Conservation (phyloP, 2,888 invertebrate genomes). For the Notocelia uddmanniana region DNA sequence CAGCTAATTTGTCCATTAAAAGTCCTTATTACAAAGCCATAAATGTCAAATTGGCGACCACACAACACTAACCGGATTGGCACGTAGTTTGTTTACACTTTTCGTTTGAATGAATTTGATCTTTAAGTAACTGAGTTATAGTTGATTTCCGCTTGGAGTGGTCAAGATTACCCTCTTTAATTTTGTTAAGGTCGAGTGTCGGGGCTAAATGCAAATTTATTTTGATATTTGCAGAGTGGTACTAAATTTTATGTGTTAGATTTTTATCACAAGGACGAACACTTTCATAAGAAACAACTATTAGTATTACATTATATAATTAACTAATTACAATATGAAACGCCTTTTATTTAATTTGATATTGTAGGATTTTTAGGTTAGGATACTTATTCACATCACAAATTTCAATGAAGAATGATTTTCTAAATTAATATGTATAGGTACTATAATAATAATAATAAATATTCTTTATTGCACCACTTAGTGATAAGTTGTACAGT, state of each 20-base stretch:
- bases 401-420: too few relatives aligned
- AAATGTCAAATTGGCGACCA: conserved; percentile 21
- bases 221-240: conserved; percentile 6
- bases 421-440: too few relatives aligned
- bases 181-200: conserved; percentile 24
- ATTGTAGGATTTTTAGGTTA: neutral
- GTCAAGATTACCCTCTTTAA: conserved; percentile 34
- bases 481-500: too few relatives aligned
- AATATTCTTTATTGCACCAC: too few relatives aligned
- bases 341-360: neutral
- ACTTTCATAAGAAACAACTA: neutral
- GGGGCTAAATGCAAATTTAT: conserved; percentile 35
- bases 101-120: neutral
- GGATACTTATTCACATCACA: too few relatives aligned
- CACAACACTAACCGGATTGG: conserved; percentile 16
- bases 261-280: neutral
- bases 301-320: neutral
- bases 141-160: conserved; percentile 4
- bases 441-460: too few relatives aligned
- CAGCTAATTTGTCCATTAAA: conserved; percentile 21
- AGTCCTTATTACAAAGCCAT: conserved; percentile 19
- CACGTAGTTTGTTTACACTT: conserved; percentile 27
- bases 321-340: neutral
- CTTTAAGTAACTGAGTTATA: neutral
- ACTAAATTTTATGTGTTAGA: conserved; percentile 1